Evolutionary conservation across 2,113 vertebrate genomes (phyloP), one percentile per base, ranked within the genome.

Genomic region (Pterophyllum scalare): DNA sequence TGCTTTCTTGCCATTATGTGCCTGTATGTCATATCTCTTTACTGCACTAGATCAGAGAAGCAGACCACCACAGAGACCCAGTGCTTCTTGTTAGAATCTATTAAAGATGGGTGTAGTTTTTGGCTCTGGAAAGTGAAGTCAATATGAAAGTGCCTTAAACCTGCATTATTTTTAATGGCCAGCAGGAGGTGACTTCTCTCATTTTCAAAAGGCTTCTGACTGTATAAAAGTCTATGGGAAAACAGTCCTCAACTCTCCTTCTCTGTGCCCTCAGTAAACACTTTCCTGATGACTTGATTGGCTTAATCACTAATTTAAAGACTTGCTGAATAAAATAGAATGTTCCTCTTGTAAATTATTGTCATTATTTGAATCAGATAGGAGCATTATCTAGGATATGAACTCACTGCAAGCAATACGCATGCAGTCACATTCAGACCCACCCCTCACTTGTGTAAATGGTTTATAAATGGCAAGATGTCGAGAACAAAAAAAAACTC

Each of bases 241-340:
- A 0, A 64, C 0, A 22, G 4, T 43, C 62, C 7, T 24, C 62
- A 65, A 43, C 35, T 65, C 38, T 24, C 35, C 15, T 65, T 38
- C 49, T 20, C 49, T 54, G 19, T 8, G 49, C 8, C 49, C 49
- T 20, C 49, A 54, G 49, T 65, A 43, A 65, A 65, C n/a, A 24
- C 13, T 65, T 65, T 43, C 62, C 35, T 43, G 38, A 43, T 17
- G 7, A 3, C 1, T 65, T 24, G 2, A 65, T 65, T 35, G 35
- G 35, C 62, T 65, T 65, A n/a, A n/a, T n/a, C n/a, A n/a, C n/a
- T n/a, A n/a, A n/a, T n/a, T 65, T 65, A 43, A 65, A 65, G 13
- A 43, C 35, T 65, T 43, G 15, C 7, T 54, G 17, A 54, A 9
- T 54, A 20, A 54, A 52, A 46, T 5, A 46, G 1, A 46, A 52